Percentiles rank a stretch among this genome's conserved stretches.
phyloP scores from a whole-genome alignment of 2,888 invertebrate genomes.

The Pollenia griseotomentosa region DNA sequence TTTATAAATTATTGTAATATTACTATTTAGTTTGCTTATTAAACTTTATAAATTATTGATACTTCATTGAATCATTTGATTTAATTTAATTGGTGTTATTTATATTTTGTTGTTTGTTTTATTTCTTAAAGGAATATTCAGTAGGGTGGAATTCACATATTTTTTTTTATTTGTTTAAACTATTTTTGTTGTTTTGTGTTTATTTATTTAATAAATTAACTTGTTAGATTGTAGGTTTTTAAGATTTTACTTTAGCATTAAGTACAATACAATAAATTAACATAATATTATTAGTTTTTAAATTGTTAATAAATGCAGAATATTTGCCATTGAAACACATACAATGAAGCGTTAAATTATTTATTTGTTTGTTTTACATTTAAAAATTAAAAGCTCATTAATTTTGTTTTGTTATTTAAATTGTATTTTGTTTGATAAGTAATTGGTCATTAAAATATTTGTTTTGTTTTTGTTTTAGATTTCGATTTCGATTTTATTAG shows the following conservation, averaged over 20 bases:
- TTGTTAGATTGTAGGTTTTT: constrained; percentile 32
- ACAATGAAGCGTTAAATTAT: constrained; percentile 78
- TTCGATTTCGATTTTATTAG: not conserved
- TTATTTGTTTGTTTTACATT: constrained; percentile 49
- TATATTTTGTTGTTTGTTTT: not conserved
- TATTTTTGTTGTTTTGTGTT: not conserved
- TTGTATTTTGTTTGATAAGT: constrained; percentile 63
- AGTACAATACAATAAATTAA: constrained; percentile 6
- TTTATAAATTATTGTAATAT: not conserved
- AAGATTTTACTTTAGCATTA: constrained; percentile 19
- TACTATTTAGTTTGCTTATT: not conserved
- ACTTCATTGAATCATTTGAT: constrained; percentile 30
- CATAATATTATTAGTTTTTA: constrained; percentile 39
- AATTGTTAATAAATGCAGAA: constrained; percentile 77
- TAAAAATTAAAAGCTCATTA: constrained; percentile 78
- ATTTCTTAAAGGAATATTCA: constrained; percentile 43
- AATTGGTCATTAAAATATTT: constrained; percentile 69
- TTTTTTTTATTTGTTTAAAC: not conserved
- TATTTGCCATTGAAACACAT: constrained; percentile 79
- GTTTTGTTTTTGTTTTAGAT: not conserved
- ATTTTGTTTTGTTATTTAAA: constrained; percentile 70
- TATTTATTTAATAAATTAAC: constrained; percentile 32
- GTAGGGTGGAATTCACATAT: constrained; percentile 7
- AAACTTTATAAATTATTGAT: constrained; percentile 8
- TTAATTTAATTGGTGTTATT: constrained; percentile 57